Percentiles rank a stretch among this genome's conserved stretches.
Conservation (phyloP, 2,797 vertebrate species). For the Schizopygopsis pylzovi region DNA sequence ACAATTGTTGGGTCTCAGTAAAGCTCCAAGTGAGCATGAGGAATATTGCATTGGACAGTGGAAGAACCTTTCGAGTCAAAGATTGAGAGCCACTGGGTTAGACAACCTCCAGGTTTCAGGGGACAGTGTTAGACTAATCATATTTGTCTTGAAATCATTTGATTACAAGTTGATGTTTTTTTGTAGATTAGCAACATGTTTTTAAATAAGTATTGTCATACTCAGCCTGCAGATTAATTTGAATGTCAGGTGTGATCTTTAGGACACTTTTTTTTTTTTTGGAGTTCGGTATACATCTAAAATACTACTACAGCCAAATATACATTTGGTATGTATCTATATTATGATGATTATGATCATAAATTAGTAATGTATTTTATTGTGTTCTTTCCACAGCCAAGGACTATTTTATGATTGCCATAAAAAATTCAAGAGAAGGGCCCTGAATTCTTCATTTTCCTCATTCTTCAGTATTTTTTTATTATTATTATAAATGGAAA, state of each 20-base stretch:
- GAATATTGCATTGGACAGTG: too few species aligned
- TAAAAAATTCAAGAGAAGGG: conserved; percentile 93
- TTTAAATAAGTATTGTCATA: neutral
- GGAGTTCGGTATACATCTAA: too few species aligned
- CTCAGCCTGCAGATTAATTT: neutral
- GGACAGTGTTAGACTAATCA: too few species aligned
- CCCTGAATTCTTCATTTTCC: conserved; percentile 77
- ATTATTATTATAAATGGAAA: conserved; percentile 49
- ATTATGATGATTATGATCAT: neutral
- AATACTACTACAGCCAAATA: neutral
- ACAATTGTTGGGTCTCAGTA: neutral
- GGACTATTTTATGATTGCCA: conserved; percentile 96
- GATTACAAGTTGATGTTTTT: too few species aligned
- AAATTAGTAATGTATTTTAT: neutral
- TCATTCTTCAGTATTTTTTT: conserved; percentile 74
- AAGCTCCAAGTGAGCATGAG: neutral
- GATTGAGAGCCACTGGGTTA: too few species aligned
- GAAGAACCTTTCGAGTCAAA: too few species aligned
- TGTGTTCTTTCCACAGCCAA: conserved; percentile 82
- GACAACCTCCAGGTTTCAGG: too few species aligned
- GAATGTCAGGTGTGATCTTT: neutral
- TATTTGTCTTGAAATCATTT: too few species aligned
- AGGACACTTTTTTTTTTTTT: neutral
- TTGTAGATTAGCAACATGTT: too few species aligned
- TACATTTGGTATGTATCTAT: neutral